Conservation (phyloP, 2,113 vertebrate species). For the Bos javanicus region DNA sequence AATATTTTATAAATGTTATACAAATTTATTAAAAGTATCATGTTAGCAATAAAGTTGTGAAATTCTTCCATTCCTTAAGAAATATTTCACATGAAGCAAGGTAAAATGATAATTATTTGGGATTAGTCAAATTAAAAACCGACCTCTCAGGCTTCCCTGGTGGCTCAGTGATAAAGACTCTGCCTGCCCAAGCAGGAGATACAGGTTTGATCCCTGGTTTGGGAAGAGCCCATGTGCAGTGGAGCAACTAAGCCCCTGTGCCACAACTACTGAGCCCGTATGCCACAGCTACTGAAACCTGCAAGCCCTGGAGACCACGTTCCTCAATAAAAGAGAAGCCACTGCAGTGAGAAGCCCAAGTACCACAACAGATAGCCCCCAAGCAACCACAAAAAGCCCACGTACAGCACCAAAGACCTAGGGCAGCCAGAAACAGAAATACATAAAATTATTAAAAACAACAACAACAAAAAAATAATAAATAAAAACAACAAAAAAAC, state of each 20-base stretch:
- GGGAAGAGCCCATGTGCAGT: neutral
- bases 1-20: neutral
- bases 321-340: neutral
- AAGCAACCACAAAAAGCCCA: neutral
- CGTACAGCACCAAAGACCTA: neutral
- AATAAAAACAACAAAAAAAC: neutral
- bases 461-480: neutral
- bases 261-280: neutral
- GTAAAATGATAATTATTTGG: neutral
- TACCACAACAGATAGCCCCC: neutral
- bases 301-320: neutral
- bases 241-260: neutral
- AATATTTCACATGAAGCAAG: neutral
- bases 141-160: neutral
- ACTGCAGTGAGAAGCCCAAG: neutral
- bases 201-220: neutral
- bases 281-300: neutral
- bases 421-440: neutral
- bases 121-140: constrained; percentile 32
- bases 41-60: neutral
- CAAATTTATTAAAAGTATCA: neutral
- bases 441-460: neutral
- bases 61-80: constrained; percentile 9
- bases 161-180: neutral
- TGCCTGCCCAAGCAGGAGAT: neutral